Evolutionary conservation across 1,140 invertebrate species (phyloP).

Genomic region (Drosophila carrolli): DNA sequence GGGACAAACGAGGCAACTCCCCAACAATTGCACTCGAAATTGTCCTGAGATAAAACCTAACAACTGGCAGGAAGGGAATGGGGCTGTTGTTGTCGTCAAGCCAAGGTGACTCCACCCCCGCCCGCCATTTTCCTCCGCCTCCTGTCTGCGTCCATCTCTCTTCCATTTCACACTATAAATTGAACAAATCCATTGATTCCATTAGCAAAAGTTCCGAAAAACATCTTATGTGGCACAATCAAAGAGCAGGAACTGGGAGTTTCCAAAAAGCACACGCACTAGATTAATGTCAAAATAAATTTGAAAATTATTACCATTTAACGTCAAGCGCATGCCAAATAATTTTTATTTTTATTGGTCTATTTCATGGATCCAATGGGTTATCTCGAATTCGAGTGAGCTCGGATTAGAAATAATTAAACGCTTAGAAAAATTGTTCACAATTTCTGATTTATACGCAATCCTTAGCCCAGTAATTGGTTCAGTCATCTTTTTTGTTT

Average conservation of each 20-base stretch:
- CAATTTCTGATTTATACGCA: background rate
- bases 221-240: constrained; percentile 2
- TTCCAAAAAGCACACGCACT: background rate
- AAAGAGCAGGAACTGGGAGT: background rate
- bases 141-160: constrained; percentile 21
- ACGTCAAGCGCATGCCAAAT: too few species aligned
- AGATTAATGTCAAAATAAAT: background rate
- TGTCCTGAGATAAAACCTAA: constrained; percentile 54
- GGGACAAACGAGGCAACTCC: constrained; percentile 37
- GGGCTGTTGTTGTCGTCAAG: constrained; percentile 13
- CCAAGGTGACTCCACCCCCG: constrained; percentile 22
- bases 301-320: background rate
- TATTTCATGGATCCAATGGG: background rate
- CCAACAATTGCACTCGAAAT: constrained; percentile 63
- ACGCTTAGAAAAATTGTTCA: background rate
- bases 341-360: background rate
- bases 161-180: constrained; percentile 16
- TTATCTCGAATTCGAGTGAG: background rate
- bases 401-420: background rate
- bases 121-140: constrained; percentile 2
- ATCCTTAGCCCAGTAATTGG: background rate
- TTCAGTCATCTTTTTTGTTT: background rate
- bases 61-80: constrained; percentile 1
- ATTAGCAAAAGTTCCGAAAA: too few species aligned
- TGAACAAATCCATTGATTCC: constrained; percentile 3